Base-by-base conservation (phyloP, 2,797 vertebrate genomes). In the Myoxocephalus aenaeus region DNA sequence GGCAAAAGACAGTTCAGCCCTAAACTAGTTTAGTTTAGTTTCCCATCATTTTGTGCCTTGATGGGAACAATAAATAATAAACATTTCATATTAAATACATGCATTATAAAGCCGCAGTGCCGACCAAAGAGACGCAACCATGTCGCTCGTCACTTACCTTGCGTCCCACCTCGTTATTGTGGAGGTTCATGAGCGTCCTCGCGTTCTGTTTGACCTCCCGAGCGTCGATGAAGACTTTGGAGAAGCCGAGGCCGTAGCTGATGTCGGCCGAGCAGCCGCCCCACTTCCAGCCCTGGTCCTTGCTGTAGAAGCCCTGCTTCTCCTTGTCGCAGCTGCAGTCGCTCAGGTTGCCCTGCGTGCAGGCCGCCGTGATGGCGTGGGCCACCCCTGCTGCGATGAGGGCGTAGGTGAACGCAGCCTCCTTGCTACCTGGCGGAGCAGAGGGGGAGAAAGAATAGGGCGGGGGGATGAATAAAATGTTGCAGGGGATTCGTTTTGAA, bases 191-290 rank as follows among this genome's bases (percentile, higher is more conserved):
- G 73, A 99, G 97, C 0, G 97, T 97, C 88, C 98, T 93, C 11
- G 98, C 96, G 0, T 98, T 99, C 90, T 98, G 97, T 82, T 98
- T 99, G 87, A 98, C 97, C 93, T 99, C 98, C 69, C 97, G 96
- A 3, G 98, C 97, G 0, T 99, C 98, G 89, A 99, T 97, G 38
- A 99, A 99, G 44, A 98, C 96, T 91, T 97, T 99, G 94, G 98
- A 97, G 84, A 99, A 99, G 80, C 95, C 94, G 79, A 99, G 95
- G 88, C 98, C 98, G 0, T 99, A 98, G 92, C 96, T 94, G 93
- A 99, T 96, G 89, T 99, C 98, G 0, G 98, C 98, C 0, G 98
- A 99, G 91, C 98, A 99, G 92, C 98, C 98, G 6, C 98, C 98
- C 98, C 98, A 99, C 90, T 97, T 98, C 98, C 98, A 99, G 77